phyloP scores from a whole-genome alignment of 2,113 vertebrate genomes.

The Candoia aspera region DNA sequence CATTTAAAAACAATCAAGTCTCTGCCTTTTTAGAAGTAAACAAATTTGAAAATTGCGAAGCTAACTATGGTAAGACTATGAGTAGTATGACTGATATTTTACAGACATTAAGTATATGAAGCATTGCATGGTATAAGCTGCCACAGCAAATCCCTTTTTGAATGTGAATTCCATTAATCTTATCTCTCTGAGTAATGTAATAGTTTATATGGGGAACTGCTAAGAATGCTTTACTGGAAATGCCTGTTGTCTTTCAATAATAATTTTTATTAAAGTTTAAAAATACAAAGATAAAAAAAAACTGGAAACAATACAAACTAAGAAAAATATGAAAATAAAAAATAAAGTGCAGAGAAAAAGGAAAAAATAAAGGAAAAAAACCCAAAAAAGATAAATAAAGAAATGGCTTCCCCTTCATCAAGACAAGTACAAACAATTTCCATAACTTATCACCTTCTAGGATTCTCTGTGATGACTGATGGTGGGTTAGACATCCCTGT shows the following conservation, averaged over 20 bases:
- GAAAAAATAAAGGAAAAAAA: no score
- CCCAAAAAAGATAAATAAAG: no score
- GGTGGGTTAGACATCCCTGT: no score
- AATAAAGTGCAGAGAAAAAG: no score
- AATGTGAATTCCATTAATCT: slow-evolving; percentile 26
- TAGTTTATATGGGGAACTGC: not conserved
- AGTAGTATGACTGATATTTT: not conserved
- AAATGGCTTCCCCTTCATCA: no score
- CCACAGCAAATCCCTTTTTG: not conserved
- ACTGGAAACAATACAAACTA: no score
- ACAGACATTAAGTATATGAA: not conserved
- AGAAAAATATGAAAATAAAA: no score
- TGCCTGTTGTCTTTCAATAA: not conserved
- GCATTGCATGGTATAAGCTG: not conserved
- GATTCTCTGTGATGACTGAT: no score
- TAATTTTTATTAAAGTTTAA: no score
- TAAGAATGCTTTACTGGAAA: not conserved
- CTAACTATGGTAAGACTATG: not conserved
- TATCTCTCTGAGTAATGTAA: slow-evolving; percentile 6
- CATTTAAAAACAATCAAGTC: not conserved
- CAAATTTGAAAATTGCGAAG: not conserved
- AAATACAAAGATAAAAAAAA: no score
- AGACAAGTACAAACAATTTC: no score
- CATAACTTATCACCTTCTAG: no score
- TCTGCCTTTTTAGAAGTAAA: not conserved